These are phyloP conservation scores for Anoncus sp. DNA, from an alignment of 2,888 invertebrate species.

Conservation along the genomic window DNA sequence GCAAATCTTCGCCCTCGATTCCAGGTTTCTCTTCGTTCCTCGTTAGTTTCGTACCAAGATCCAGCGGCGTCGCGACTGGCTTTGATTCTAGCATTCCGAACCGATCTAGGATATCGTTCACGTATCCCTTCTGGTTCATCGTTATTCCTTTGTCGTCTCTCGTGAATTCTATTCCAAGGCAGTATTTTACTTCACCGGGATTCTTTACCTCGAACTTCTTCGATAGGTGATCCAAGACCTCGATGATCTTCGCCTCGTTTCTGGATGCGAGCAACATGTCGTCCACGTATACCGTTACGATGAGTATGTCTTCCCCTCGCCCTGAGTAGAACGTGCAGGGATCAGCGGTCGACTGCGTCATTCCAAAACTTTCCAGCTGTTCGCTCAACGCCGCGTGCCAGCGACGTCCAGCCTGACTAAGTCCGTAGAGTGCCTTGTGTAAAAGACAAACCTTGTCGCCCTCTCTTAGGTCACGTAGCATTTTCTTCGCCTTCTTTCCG, in stretches of 20 bases:
- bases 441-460: conserved; percentile 50
- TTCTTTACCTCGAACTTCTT: conserved; percentile 59
- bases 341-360: conserved; percentile 22
- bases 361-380: conserved; percentile 17
- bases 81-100: conserved; percentile 70
- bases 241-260: conserved; percentile 11
- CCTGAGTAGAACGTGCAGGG: conserved; percentile 45
- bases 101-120: conserved; percentile 65
- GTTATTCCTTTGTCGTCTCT: background rate
- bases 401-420: conserved; percentile 40
- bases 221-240: conserved; percentile 28
- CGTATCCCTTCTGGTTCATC: conserved; percentile 65
- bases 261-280: conserved; percentile 46
- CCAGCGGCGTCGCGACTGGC: conserved; percentile 66
- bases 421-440: conserved; percentile 49
- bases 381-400: conserved; percentile 11
- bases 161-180: conserved; percentile 69
- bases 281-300: conserved; percentile 62
- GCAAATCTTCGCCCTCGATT: conserved; percentile 11
- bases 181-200: conserved; percentile 58
- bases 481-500: background rate
- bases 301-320: conserved; percentile 41
- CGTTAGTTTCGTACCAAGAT: conserved; percentile 31
- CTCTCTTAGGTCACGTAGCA: background rate
- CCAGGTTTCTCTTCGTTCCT: background rate